Evolutionary conservation across 1,140 invertebrate species (phyloP).

Genomic region (Drosophila paulistorum): DNA sequence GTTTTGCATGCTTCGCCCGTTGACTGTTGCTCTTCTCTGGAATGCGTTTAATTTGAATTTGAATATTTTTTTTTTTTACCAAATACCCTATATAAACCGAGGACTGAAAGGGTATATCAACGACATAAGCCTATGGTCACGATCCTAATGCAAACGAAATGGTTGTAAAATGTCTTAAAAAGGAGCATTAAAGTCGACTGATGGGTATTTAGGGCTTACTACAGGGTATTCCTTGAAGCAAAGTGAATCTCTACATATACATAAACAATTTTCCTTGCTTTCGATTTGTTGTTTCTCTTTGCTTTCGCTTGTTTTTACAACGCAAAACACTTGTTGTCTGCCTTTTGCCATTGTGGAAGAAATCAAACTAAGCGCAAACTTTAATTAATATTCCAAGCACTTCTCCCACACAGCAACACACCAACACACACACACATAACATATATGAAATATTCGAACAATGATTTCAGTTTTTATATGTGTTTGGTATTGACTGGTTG

Average conservation of each 20-base stretch:
- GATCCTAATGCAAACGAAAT: no score
- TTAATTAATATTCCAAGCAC: constrained; percentile 77
- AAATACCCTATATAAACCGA: constrained; percentile 33
- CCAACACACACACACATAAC: constrained; percentile 18
- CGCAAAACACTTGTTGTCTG: constrained; percentile 74
- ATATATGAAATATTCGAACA: constrained; percentile 38
- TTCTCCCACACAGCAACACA: constrained; percentile 18
- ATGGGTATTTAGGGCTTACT: not conserved
- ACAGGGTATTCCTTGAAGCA: not conserved
- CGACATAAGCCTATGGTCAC: not conserved
- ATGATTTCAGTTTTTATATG: constrained; percentile 39
- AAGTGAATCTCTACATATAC: not conserved
- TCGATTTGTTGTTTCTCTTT: constrained; percentile 37
- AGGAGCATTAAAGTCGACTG: no score
- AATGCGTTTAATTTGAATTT: constrained; percentile 78
- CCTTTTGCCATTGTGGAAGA: constrained; percentile 49
- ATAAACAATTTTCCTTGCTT: constrained; percentile 10
- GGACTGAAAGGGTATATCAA: constrained; percentile 15
- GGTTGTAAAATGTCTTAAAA: no score
- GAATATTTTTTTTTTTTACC: constrained; percentile 48
- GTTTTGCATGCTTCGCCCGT: constrained; percentile 63
- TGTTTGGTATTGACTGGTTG: constrained; percentile 30
- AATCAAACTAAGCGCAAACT: constrained; percentile 74
- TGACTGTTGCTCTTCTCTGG: constrained; percentile 59
- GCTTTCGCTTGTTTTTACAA: constrained; percentile 74